Evolutionary conservation across 2,888 invertebrate species (phyloP).

Genomic region (Girardia tigrina): DNA sequence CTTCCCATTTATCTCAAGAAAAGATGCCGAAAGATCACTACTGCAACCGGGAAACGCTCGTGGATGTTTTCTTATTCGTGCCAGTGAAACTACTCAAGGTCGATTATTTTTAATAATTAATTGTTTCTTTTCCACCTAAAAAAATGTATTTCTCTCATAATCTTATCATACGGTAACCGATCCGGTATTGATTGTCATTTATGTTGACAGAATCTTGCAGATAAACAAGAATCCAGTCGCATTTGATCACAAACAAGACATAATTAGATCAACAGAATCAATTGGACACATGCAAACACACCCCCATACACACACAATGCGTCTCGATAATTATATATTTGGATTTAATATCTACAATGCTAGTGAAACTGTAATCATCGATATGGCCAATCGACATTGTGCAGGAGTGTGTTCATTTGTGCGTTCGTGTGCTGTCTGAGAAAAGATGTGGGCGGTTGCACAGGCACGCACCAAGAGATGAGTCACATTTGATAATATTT

Average conservation of each 20-base stretch:
- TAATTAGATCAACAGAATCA: conserved; percentile 20
- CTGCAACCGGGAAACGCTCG: conserved; percentile 72
- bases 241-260: not conserved
- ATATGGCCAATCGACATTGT: not conserved
- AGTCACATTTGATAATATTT: conserved; percentile 1
- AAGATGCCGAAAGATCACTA: conserved; percentile 84
- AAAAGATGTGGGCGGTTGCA: not conserved
- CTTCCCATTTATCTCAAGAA: conserved; percentile 84
- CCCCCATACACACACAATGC: not conserved
- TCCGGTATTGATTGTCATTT: conserved; percentile 17
- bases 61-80: conserved; percentile 83
- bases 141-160: not conserved
- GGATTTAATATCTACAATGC: not conserved
- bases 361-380: not conserved
- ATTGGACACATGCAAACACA: not conserved
- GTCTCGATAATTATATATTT: conserved; percentile 4
- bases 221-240: conserved; percentile 16
- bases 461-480: not conserved
- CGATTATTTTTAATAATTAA: conserved; percentile 45
- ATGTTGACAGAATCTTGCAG: conserved; percentile 20
- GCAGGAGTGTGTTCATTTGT: too few species aligned
- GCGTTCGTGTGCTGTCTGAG: conserved; percentile 23
- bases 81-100: conserved; percentile 86
- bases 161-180: conserved; percentile 10
- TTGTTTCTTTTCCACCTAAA: not conserved